phyloP scores from a whole-genome alignment of 2,888 invertebrate species.

The Leistus spinibarbis region DNA sequence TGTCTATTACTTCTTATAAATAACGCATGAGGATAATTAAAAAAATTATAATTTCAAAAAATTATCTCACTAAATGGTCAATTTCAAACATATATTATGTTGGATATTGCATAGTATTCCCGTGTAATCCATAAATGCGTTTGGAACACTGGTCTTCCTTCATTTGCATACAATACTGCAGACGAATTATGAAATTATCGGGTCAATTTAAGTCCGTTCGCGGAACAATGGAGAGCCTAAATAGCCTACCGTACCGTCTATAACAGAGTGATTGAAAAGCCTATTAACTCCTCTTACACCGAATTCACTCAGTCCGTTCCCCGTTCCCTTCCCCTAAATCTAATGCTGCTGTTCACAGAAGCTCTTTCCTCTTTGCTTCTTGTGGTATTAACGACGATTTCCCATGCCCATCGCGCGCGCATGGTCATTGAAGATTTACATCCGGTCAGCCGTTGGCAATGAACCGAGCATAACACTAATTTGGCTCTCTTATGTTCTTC shows the following conservation, averaged over 20 bases:
- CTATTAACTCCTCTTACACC: slow-evolving; percentile 14
- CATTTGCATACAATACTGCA: slow-evolving; percentile 13
- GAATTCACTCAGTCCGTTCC: background rate
- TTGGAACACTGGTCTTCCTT: background rate
- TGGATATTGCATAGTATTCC: background rate
- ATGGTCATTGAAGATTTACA: slow-evolving; percentile 8
- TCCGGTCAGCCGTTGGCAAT: background rate
- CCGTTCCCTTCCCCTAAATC: background rate
- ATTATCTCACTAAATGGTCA: too few relatives aligned
- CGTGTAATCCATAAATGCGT: background rate
- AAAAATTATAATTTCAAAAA: too few relatives aligned
- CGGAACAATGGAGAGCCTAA: slow-evolving; percentile 29
- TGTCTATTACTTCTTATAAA: too few relatives aligned
- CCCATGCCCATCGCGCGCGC: background rate
- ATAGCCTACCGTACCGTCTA: slow-evolving; percentile 10
- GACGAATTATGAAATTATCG: slow-evolving; percentile 38
- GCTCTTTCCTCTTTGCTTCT: background rate
- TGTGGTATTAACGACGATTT: background rate
- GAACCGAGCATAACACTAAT: background rate
- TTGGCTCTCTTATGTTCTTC: background rate
- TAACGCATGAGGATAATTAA: too few relatives aligned
- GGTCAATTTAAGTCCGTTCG: slow-evolving; percentile 27
- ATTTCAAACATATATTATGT: too few relatives aligned
- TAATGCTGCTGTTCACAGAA: background rate
- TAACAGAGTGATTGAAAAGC: slow-evolving; percentile 28